Evolutionary conservation across 2,888 invertebrate species (phyloP).

Genomic region (Subacronicta megacephala): DNA sequence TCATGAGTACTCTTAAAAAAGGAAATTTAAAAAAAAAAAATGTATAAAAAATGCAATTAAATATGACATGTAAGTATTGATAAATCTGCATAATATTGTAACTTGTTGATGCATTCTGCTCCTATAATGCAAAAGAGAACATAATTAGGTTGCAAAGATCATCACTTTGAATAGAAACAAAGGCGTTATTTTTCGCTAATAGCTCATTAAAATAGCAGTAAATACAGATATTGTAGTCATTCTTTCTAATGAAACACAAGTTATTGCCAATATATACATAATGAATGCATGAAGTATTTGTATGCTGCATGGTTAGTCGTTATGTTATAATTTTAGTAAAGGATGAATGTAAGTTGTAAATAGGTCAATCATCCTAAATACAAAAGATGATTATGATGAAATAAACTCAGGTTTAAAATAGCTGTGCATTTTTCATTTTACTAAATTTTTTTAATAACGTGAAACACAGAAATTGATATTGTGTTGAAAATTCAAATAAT

Average conservation of each 20-base stretch:
- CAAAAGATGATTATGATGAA: too few species aligned
- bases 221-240: constrained; percentile 33
- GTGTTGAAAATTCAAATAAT: too few species aligned
- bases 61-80: too few species aligned
- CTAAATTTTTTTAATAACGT: too few species aligned
- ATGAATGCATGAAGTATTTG: constrained; percentile 10
- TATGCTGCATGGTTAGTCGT: neutral
- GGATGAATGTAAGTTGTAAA: too few species aligned
- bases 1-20: too few species aligned
- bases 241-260: constrained; percentile 23
- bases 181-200: constrained; percentile 39
- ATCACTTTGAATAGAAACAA: constrained; percentile 39
- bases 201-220: constrained; percentile 41
- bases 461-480: too few species aligned
- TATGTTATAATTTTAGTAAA: neutral
- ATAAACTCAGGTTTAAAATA: too few species aligned
- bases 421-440: too few species aligned
- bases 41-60: neutral
- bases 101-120: constrained; percentile 34
- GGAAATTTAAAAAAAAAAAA: too few species aligned
- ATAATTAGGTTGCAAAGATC: constrained; percentile 28
- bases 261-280: constrained; percentile 27
- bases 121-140: constrained; percentile 9
- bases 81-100: constrained; percentile 5
- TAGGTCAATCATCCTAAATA: too few species aligned